Evolutionary conservation across 2,888 invertebrate species (phyloP).

Genomic region (Ecliptopera silaceata): DNA sequence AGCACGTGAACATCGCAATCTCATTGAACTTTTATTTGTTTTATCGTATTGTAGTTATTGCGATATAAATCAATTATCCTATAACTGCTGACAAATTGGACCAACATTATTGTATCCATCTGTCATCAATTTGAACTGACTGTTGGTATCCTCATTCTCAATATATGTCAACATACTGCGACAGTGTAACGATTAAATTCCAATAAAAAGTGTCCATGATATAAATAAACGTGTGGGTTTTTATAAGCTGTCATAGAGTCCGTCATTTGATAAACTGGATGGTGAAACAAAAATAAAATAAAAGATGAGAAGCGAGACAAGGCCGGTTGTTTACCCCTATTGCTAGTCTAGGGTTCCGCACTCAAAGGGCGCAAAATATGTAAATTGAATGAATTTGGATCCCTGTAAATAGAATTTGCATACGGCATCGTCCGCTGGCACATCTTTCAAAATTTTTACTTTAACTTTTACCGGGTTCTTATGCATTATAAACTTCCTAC

Average conservation of each 20-base stretch:
- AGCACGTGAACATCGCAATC: too few species aligned
- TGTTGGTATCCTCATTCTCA: slow-evolving; percentile 13
- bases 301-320: slow-evolving; percentile 36
- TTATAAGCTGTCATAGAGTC: slow-evolving; percentile 26
- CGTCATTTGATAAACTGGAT: slow-evolving; percentile 37
- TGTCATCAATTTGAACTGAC: not conserved
- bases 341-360: slow-evolving; percentile 20
- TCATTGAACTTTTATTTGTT: too few species aligned
- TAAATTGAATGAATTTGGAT: too few species aligned
- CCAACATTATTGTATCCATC: not conserved
- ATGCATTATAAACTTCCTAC: too few species aligned
- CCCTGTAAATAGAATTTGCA: too few species aligned
- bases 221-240: slow-evolving; percentile 16
- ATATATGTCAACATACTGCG: slow-evolving; percentile 8
- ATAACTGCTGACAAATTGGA: not conserved
- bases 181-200: slow-evolving; percentile 2
- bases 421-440: too few species aligned
- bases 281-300: slow-evolving; percentile 28
- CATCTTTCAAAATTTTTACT: too few species aligned
- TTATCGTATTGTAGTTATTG: too few species aligned
- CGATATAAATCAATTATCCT: not conserved
- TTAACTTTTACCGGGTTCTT: not conserved
- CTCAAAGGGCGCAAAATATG: not conserved
- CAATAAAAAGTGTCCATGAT: slow-evolving; percentile 4
- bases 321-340: slow-evolving; percentile 49